These are phyloP conservation scores for Cecidostiba fungosa DNA, from an alignment of 2,888 invertebrate species.

Conservation along the genomic window DNA sequence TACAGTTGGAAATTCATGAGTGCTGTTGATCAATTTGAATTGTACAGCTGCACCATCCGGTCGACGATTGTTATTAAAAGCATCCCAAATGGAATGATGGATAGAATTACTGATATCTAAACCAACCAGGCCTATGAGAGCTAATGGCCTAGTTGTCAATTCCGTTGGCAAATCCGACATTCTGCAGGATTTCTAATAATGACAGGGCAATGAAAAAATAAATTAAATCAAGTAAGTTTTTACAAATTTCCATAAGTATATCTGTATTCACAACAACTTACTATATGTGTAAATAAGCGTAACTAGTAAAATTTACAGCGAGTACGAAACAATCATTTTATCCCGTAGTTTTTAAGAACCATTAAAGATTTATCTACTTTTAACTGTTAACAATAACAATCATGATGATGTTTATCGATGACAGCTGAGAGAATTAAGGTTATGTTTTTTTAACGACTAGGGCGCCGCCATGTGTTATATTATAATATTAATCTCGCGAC, in stretches of 20 bases:
- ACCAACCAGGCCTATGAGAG: constrained; percentile 93
- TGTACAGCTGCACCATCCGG: constrained; percentile 91
- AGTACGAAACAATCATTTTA: constrained; percentile 41
- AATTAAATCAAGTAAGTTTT: neutral
- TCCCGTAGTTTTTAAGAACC: neutral
- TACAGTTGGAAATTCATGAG: constrained; percentile 93
- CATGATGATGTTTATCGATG: constrained; percentile 53
- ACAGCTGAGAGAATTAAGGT: constrained; percentile 55
- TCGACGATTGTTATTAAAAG: constrained; percentile 91
- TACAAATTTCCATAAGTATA: neutral
- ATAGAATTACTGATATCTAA: constrained; percentile 93
- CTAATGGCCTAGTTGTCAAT: constrained; percentile 91
- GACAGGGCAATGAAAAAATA: constrained; percentile 2
- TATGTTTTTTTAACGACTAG: constrained; percentile 58
- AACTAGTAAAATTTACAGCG: neutral
- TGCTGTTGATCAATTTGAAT: constrained; percentile 90
- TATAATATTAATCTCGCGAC: too few species aligned
- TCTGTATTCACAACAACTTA: constrained; percentile 30
- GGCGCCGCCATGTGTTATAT: too few species aligned
- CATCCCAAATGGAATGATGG: constrained; percentile 96
- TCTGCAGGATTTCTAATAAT: constrained; percentile 28
- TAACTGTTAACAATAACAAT: constrained; percentile 46
- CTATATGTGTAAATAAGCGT: neutral
- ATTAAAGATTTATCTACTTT: constrained; percentile 31
- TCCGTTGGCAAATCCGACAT: constrained; percentile 89